Base-by-base conservation (phyloP, 2,888 invertebrate species). In the Apoderus coryli region DNA sequence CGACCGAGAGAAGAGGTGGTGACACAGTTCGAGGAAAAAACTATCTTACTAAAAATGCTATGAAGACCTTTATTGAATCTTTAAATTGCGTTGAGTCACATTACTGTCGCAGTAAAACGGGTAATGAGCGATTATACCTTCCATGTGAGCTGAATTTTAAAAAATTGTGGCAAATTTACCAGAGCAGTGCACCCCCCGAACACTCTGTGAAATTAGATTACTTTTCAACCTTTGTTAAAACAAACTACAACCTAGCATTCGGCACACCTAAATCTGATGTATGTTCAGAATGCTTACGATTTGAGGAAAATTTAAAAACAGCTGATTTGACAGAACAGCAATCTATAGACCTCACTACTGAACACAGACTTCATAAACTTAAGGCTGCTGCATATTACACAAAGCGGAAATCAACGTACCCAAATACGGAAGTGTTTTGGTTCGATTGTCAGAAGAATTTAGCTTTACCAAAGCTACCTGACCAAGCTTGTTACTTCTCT, bases 391-490 rank as follows among this genome's bases (percentile, higher is more conserved):
- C 31, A 19, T 26, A 26, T 26, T 31, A 22, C 12, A 12, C n/a
- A 12, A 11, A 4, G 5, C 22, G 16, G 4, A 31, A 31, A 14
- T 13, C 12, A 10, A 5, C n/a, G 10, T 15, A 6, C n/a, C 26
- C 25, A 31, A 12, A 14, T 16, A 10, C 26, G n/a, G 15, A 16
- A 13, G n/a, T 26, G 7, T 26, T 31, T 9, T 26, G 16, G 5
- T 25, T 31, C n/a, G 35, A 33, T 24, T 29, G 16, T n/a, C 16
- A 29, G 22, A 29, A 29, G 10, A 29, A 29, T 27, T 32, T 26
- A 16, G 25, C 24, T 15, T 22, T 37, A 12, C 30, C 37, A 10
- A 34, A 35, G 24, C 11, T 35, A n/a, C 31, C 32, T 10, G 34
- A 37, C 14, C 34, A 37, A 16, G 9, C 12, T 4, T 13, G 24